These are phyloP conservation scores for Podarcis siculus DNA, from an alignment of 2,797 vertebrate species.

Conservation along the genomic window DNA sequence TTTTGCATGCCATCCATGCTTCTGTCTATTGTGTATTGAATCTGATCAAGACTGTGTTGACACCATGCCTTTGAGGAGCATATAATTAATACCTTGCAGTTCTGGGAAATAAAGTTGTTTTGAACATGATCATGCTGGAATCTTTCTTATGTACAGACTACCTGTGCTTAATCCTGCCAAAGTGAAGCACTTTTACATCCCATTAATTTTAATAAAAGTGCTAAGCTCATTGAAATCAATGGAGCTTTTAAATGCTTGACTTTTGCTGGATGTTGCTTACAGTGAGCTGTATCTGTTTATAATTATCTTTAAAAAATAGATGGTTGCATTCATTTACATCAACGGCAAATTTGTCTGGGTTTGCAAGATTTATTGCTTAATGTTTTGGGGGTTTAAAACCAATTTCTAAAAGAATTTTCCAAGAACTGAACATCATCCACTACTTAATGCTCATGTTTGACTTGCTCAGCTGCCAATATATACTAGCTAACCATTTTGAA, in stretches of 20 bases:
- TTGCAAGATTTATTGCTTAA: background rate
- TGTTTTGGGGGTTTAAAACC: background rate
- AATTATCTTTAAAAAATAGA: background rate
- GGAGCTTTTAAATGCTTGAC: background rate
- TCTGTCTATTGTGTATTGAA: conserved; percentile 46
- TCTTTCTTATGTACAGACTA: background rate
- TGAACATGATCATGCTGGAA: background rate
- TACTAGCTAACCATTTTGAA: background rate
- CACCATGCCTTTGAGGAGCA: conserved; percentile 29
- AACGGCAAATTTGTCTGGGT: background rate
- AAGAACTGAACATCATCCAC: rapidly evolving
- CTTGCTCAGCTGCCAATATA: background rate
- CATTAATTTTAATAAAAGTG: background rate
- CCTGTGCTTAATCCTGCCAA: background rate
- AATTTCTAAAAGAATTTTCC: conserved; percentile 8
- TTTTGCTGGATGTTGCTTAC: background rate
- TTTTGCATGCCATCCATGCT: conserved; percentile 28
- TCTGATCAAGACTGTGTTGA: conserved; percentile 10
- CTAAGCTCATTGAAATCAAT: background rate
- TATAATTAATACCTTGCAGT: conserved; percentile 8
- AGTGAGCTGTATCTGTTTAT: background rate
- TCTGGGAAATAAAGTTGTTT: background rate
- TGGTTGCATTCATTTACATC: background rate
- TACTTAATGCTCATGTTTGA: background rate
- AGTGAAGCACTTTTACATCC: background rate